These are phyloP conservation scores for Thereva unica DNA, from an alignment of 2,888 invertebrate genomes.

Conservation along the genomic window DNA sequence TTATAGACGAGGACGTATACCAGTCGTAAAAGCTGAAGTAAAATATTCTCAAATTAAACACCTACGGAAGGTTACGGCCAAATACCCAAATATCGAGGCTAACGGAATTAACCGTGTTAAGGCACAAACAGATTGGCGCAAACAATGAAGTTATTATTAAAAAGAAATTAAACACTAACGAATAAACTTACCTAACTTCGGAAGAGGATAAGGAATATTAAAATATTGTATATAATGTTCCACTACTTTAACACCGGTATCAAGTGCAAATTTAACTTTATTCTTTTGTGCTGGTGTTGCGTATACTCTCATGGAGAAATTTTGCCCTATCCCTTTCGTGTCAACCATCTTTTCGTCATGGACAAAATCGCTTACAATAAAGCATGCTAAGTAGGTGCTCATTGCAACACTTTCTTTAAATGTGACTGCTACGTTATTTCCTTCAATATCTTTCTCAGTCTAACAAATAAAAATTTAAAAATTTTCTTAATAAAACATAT, in stretches of 20 bases:
- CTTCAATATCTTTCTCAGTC: slow-evolving; percentile 51
- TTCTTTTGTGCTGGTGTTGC: slow-evolving; percentile 73
- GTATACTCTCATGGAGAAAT: slow-evolving; percentile 73
- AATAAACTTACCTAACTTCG: slow-evolving; percentile 75
- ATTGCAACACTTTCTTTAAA: slow-evolving; percentile 85
- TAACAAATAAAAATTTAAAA: slow-evolving; percentile 32
- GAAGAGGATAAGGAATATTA: slow-evolving; percentile 81
- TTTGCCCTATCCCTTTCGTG: slow-evolving; percentile 61
- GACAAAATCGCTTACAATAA: slow-evolving; percentile 88
- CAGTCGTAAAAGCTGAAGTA: too few species aligned
- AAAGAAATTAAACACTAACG: not conserved
- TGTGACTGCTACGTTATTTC: slow-evolving; percentile 66
- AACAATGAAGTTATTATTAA: not conserved
- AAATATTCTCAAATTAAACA: too few species aligned
- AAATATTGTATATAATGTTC: slow-evolving; percentile 87
- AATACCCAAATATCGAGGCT: too few species aligned
- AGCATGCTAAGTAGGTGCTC: slow-evolving; percentile 94
- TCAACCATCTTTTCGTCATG: slow-evolving; percentile 60
- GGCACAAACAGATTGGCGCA: too few species aligned
- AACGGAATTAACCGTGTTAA: too few species aligned
- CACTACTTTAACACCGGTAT: slow-evolving; percentile 72
- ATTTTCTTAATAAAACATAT: not conserved
- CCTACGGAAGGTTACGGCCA: too few species aligned
- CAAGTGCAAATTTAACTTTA: slow-evolving; percentile 76
- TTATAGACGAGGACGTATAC: too few species aligned